Percentiles rank a stretch among this genome's conserved stretches.
phyloP scores from a whole-genome alignment of 2,888 invertebrate genomes.

The Drosophila koepferae region DNA sequence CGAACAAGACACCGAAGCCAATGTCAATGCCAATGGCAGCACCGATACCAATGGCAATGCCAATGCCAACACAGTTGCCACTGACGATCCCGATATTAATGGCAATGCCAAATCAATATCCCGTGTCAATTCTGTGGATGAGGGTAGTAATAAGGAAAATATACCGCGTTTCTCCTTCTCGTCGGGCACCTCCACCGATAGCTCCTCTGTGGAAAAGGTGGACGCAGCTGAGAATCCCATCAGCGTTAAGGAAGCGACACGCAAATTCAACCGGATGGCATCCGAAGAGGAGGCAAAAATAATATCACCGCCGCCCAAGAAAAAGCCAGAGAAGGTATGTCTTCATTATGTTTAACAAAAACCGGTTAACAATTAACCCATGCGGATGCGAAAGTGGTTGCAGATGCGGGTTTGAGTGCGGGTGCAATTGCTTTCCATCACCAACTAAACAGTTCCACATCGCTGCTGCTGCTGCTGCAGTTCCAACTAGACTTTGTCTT shows the following conservation, averaged over 20 bases:
- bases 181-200: constrained; percentile 77
- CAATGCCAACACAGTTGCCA: constrained; percentile 17
- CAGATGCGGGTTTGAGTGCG: neutral
- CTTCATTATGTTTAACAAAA: constrained; percentile 6
- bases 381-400: constrained; percentile 24
- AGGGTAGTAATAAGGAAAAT: constrained; percentile 80
- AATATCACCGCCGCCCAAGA: constrained; percentile 86
- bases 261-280: constrained; percentile 96
- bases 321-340: constrained; percentile 89
- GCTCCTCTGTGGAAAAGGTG: constrained; percentile 59
- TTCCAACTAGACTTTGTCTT: constrained; percentile 26
- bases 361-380: constrained; percentile 61
- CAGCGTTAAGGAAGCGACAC: constrained; percentile 96
- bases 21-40: constrained; percentile 9
- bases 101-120: constrained; percentile 53
- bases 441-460: constrained; percentile 44
- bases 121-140: constrained; percentile 86
- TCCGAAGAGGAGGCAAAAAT: constrained; percentile 90
- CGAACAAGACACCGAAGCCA: constrained; percentile 5
- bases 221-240: constrained; percentile 88
- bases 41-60: neutral
- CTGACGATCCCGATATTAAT: neutral
- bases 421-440: constrained; percentile 21
- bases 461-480: constrained; percentile 35
- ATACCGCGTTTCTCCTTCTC: constrained; percentile 82